Conservation (phyloP, 2,113 vertebrate genomes). For the Butorides virescens region DNA sequence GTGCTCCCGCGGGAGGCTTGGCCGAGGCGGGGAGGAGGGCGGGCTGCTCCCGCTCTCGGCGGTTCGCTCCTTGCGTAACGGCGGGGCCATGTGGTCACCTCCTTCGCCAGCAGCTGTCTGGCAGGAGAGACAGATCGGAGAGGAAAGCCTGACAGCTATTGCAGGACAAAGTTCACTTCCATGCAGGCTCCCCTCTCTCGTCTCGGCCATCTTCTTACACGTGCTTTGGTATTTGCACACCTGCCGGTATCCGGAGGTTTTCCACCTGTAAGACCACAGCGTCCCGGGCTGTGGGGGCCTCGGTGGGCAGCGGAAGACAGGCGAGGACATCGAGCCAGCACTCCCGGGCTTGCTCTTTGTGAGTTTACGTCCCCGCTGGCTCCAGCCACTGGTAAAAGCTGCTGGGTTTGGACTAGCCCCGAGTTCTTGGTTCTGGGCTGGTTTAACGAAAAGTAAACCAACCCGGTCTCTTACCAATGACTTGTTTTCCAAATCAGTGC, state of each 20-base stretch:
- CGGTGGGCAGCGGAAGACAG: background rate
- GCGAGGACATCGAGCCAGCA: background rate
- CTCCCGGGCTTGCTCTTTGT: background rate
- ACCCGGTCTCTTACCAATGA: background rate
- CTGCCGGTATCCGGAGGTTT: background rate
- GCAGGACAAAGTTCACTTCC: background rate
- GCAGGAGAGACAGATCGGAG: background rate
- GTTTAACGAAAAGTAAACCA: background rate
- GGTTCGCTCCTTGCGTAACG: background rate
- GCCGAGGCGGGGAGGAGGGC: background rate
- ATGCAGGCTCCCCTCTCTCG: background rate
- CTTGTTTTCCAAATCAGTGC: background rate
- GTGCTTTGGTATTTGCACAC: background rate
- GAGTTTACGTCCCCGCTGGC: background rate
- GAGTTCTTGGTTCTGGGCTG: background rate
- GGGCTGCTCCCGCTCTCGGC: background rate
- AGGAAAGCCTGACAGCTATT: background rate
- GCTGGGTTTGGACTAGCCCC: background rate
- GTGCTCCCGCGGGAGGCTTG: background rate
- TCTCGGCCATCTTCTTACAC: background rate
- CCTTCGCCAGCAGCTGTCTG: background rate
- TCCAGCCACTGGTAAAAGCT: background rate
- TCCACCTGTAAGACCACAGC: background rate
- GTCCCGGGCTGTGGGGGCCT: background rate
- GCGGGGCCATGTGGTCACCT: background rate